Conservation (phyloP, 2,888 invertebrate genomes). For the Heliothis peltigera region DNA sequence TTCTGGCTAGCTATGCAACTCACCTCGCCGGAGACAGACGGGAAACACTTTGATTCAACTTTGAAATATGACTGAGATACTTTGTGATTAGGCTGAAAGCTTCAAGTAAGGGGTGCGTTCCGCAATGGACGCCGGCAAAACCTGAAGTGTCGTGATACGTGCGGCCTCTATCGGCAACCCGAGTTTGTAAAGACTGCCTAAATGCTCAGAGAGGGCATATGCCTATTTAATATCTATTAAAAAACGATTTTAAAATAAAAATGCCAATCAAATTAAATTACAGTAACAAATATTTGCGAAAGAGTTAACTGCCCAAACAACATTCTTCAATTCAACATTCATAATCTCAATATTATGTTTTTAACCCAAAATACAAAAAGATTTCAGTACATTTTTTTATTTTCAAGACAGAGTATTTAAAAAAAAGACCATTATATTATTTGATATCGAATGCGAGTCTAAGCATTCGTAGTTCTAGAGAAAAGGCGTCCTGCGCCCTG, state of each 20-base stretch:
- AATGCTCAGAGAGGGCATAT: conserved; percentile 73
- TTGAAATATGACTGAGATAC: conserved; percentile 49
- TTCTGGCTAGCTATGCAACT: conserved; percentile 61
- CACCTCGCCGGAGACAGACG: conserved; percentile 66
- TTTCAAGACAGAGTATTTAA: too few relatives aligned
- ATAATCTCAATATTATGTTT: neutral
- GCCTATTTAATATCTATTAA: neutral
- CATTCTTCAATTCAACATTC: too few relatives aligned
- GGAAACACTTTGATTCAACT: conserved; percentile 62
- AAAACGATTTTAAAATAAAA: neutral
- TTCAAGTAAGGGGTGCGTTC: conserved; percentile 73
- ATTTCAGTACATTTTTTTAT: neutral
- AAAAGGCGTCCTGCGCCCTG: conserved; percentile 87
- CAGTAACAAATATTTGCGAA: neutral
- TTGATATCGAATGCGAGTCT: conserved; percentile 69
- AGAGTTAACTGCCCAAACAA: neutral
- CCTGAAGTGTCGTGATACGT: conserved; percentile 84
- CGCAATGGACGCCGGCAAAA: conserved; percentile 82
- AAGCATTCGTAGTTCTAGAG: conserved; percentile 76
- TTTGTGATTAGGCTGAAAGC: conserved; percentile 50
- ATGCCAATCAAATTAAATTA: neutral
- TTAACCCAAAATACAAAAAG: neutral
- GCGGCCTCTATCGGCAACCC: conserved; percentile 83
- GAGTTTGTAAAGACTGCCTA: conserved; percentile 73
- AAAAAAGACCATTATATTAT: conserved; percentile 11